Evolutionary conservation across 2,113 vertebrate species (phyloP).

Genomic region (Rhipidura dahli): DNA sequence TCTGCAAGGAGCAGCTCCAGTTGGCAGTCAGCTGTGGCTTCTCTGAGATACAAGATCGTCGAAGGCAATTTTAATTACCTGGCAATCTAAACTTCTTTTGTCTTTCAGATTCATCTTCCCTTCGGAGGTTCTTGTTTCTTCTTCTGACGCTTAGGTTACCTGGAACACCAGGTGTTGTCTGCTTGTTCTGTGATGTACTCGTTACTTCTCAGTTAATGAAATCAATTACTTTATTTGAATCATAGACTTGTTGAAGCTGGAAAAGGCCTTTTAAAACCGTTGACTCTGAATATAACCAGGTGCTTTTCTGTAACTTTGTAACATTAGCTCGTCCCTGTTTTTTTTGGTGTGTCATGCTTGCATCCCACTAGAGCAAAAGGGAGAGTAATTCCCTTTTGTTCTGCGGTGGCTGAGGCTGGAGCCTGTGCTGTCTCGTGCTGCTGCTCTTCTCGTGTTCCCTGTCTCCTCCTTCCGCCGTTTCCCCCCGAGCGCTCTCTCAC

Average conservation of each 20-base stretch:
- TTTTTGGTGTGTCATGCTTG: rapidly evolving
- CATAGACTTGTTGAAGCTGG: rapidly evolving
- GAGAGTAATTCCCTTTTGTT: neutral
- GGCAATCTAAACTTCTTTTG: no score
- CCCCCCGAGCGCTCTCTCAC: no score
- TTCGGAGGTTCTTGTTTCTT: neutral
- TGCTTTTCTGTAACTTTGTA: rapidly evolving
- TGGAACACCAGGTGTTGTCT: no score
- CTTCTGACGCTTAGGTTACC: rapidly evolving
- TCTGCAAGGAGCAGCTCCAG: neutral
- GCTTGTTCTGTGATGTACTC: rapidly evolving
- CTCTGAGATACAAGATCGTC: rapidly evolving
- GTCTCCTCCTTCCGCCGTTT: neutral
- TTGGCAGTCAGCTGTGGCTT: rapidly evolving
- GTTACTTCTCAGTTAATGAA: neutral
- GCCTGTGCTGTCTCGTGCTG: neutral
- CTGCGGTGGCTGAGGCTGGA: neutral
- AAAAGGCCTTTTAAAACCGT: rapidly evolving
- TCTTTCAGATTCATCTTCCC: neutral
- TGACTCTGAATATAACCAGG: rapidly evolving
- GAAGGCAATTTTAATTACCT: neutral
- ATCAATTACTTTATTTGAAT: rapidly evolving
- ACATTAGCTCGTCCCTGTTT: rapidly evolving
- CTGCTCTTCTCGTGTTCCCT: neutral
- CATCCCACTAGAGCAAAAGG: rapidly evolving